These are phyloP conservation scores for Cryptotermes secundus DNA, from an alignment of 1,140 invertebrate genomes.

Conservation along the genomic window DNA sequence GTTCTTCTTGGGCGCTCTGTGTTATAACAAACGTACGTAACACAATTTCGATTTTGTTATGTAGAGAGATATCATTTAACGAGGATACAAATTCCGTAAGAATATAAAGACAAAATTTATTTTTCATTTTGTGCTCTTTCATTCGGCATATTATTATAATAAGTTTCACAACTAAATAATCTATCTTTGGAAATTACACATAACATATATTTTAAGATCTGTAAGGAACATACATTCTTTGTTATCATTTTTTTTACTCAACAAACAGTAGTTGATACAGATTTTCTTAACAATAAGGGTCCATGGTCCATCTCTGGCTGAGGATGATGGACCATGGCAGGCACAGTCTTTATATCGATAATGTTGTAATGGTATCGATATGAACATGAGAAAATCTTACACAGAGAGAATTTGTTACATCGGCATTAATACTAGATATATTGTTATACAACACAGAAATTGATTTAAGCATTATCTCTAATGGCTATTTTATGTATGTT, in stretches of 20 bases:
- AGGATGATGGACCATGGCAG: constrained; percentile 22
- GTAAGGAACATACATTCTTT: background rate
- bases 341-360: background rate
- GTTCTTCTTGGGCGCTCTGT: no score
- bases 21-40: no score
- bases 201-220: background rate
- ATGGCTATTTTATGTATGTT: background rate
- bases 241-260: background rate
- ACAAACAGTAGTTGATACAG: background rate
- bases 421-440: background rate
- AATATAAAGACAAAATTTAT: background rate
- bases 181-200: background rate
- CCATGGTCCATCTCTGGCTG: constrained; percentile 30
- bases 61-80: background rate
- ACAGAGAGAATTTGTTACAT: background rate
- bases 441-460: background rate
- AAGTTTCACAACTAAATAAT: background rate
- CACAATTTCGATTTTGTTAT: no score
- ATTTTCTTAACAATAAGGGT: background rate
- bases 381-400: background rate
- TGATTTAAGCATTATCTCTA: background rate
- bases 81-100: background rate
- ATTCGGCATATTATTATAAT: background rate
- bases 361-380: background rate
- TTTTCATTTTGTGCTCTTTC: background rate